Evolutionary conservation across 2,113 vertebrate genomes (phyloP), one percentile per base, ranked within the genome.

Genomic region (Ceyx margarethae): DNA sequence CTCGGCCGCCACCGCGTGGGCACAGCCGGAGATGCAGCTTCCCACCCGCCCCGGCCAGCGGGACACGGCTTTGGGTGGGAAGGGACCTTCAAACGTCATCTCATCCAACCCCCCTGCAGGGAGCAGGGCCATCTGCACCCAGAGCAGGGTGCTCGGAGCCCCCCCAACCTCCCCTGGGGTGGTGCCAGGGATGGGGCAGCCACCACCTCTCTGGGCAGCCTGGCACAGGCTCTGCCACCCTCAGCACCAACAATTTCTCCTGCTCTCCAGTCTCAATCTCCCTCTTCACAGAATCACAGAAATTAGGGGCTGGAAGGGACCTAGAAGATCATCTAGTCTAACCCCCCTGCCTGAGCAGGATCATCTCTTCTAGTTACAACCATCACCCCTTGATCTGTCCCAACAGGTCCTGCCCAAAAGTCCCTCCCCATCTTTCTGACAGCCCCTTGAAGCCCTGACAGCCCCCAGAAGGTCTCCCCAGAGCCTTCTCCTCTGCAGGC

Each of bases 1-100:
- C 94, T 93, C 21, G 4, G 85, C 19, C 29, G 94, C 94, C 94
- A 82, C 72, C 94, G 76, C 57, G 94, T 62, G 92, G 92, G n/a
- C 26, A 0, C 48, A 40, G 84, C 3, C 26, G 83, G 87, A 2
- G 16, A 0, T 88, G 94, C 94, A 90, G 57, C 40, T 2, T 1
- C 40, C 9, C 6, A 18, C 4, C 6, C 4, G 8, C 15, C 22
- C n/a, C 45, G 20, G 14, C 9, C 28, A 48, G 53, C 7, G 33
- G 5, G 22, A 15, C 20, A 25, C 21, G 9, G 33, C 21, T 23
- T 60, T 23, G 33, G 58, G 58, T 37, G 58, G 22, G 33, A 37
- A 61, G 35, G 58, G 10, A 61, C 58, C 22, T 61, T 37, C 21
- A 35, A 25, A 61, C 22, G 22, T 16, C 35, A 26, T 37, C 33